Base-by-base conservation (phyloP, 64 coral and sea anemone species). In the Dendronephthya gigantea region DNA sequence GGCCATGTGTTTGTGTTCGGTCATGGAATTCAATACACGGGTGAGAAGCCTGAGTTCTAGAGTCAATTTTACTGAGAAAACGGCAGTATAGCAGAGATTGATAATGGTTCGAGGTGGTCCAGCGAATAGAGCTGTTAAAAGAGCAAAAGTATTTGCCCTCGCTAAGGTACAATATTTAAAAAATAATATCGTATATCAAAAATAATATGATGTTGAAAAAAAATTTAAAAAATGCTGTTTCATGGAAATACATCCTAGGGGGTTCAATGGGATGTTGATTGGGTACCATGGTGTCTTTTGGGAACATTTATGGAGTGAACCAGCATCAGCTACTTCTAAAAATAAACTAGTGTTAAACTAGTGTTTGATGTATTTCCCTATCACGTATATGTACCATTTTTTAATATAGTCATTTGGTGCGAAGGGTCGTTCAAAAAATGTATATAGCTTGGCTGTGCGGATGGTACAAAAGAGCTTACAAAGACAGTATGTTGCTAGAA, bases 51-150 rank as follows among this genome's bases (percentile, higher is more conserved):
- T 62, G 55, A 62, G 55, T 62, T 62, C 55, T 62, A 62, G n/a
- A n/a, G 55, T 62, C 25, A 62, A 62, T 62, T 62, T 62, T 19
- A 6, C 17, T 52, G 1, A 52, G 13, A 16, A 10, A 12, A 52
- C 23, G 50, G 50, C 23, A 22, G 9, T 52, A 52, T 1, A 16
- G 13, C 50, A 52, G 28, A 79, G 37, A 14, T 34, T 79, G 16
- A 90, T 86, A 16, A 96, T 96, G 94, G 94, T 96, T 90, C 94
- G 94, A 49, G 94, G 94, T 40, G 88, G 88, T 10, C 94, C 91
- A n/a, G 88, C 90, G 7, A 90, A 96, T 59, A 88, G 88, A 35
- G 68, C 91, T 72, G 90, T 96, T 12, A 90, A 87, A 86, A 88
- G 90, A 74, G 90, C 94, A 37, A 96, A 83, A 92, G 85, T 96